Percentiles rank a stretch among this genome's conserved stretches.
Conservation (phyloP, 2,888 invertebrate genomes). For the Anoplius nigerrimus region DNA sequence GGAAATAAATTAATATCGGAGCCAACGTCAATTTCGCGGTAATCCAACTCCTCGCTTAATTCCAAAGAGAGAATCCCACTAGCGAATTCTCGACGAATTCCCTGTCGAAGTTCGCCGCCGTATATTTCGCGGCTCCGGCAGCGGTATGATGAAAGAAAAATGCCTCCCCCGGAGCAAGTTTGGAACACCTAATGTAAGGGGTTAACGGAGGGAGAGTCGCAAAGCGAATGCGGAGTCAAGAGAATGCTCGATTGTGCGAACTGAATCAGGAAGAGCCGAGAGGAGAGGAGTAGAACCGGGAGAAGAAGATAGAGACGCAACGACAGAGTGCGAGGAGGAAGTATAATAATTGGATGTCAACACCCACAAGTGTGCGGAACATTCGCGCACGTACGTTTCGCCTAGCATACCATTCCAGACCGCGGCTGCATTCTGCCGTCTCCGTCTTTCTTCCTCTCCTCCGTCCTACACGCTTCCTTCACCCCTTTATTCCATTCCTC, state of each 20-base stretch:
- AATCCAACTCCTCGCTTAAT: too few species aligned
- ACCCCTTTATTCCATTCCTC: neutral
- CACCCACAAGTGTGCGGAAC: conserved; percentile 33
- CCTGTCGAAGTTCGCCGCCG: too few species aligned
- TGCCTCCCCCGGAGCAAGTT: too few species aligned
- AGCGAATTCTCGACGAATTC: too few species aligned
- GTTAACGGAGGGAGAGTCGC: neutral
- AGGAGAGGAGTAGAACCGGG: neutral
- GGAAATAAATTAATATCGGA: too few species aligned
- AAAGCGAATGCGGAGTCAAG: neutral
- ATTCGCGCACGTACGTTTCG: conserved; percentile 30
- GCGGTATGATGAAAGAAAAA: too few species aligned
- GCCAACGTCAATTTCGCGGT: too few species aligned
- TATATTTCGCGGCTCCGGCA: too few species aligned
- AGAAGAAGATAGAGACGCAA: neutral
- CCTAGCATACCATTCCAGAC: conserved; percentile 29
- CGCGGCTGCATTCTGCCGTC: conserved; percentile 11
- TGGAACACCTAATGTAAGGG: too few species aligned
- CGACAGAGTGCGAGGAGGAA: conserved; percentile 23
- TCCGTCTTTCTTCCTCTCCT: neutral
- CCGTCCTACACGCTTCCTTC: neutral
- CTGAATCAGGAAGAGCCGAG: conserved; percentile 21
- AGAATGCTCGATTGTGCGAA: conserved; percentile 19
- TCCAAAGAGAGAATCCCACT: too few species aligned
- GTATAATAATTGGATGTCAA: conserved; percentile 47